Percentiles rank a stretch among this genome's conserved stretches.
These are phyloP conservation scores for Acipenser ruthenus DNA, from an alignment of 2,797 vertebrate genomes.

Conservation along the genomic window DNA sequence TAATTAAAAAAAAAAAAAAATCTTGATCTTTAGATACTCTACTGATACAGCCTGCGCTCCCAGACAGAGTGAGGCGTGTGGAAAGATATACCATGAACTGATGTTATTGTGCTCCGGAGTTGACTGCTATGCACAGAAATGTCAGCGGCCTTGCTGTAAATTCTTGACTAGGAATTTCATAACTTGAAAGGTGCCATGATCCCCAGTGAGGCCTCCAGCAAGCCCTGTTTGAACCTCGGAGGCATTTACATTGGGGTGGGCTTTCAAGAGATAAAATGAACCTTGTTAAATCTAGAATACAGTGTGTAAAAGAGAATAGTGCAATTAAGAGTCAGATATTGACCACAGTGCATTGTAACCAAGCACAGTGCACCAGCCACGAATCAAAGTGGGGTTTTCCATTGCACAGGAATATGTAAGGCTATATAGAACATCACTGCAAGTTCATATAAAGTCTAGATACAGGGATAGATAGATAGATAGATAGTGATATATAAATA, in stretches of 20 bases:
- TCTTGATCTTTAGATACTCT: constrained; percentile 60
- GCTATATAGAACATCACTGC: no score
- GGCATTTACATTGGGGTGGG: neutral
- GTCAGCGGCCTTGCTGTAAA: constrained; percentile 38
- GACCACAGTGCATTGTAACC: no score
- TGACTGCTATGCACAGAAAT: constrained; percentile 27
- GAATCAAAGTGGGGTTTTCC: no score
- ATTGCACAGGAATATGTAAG: no score
- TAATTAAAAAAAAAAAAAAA: constrained; percentile 70
- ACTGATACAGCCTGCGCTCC: constrained; percentile 42
- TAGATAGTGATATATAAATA: neutral
- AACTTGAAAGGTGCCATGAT: neutral
- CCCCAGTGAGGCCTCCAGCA: neutral
- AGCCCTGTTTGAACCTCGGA: neutral
- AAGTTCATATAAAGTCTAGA: neutral
- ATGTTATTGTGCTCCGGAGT: constrained; percentile 9
- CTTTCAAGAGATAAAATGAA: neutral
- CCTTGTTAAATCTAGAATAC: neutral
- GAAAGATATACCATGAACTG: constrained; percentile 61
- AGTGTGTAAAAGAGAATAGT: no score
- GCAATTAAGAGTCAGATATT: no score
- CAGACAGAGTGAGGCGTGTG: constrained; percentile 64
- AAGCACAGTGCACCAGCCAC: no score
- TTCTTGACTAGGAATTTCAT: constrained; percentile 30
- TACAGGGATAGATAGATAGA: neutral